Evolutionary conservation across 2,113 vertebrate species (phyloP), one percentile per base, ranked within the genome.

Genomic region (Smithornis capensis): DNA sequence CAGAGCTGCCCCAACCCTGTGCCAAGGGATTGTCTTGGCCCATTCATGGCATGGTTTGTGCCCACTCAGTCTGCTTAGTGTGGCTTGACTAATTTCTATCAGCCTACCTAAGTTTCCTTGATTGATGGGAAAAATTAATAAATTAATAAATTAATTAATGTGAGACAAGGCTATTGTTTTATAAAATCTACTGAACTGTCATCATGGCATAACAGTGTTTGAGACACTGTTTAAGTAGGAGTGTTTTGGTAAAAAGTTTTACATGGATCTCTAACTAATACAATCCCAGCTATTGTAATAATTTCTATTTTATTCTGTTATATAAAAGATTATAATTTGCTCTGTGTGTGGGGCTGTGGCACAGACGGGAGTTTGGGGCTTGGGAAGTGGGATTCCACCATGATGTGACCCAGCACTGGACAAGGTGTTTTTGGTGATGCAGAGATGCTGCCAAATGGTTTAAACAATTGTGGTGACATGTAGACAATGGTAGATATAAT

Each of bases 1-100:
- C 49, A 13, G 88, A 95, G 92, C 63, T 73, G 53, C 68, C 63
- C 52, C 57, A 83, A 1, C 37, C 75, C 38, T 2, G 2, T 90
- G 94, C 93, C 92, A 91, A 70, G 75, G 84, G 59, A 64, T 50
- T 3, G 0, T 42, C 42, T 86, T 77, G 85, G 67, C 45, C 74
- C 0, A 0, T 53, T 84, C 38, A 56, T 13, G 18, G 69, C 5
- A 0, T 31, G 19, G 23, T 37, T 76, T 80, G 25, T 83, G 64
- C n/a, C 67, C 49, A 12, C 38, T 85, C 15, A 6, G 22, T 47
- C 44, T 74, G 28, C 16, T 47, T 23, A 29, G 38, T 21, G 57
- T 67, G 70, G 31, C 57, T 82, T 42, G 52, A 33, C 6, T 62
- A 6, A 47, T 59, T 57, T 38, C 44, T 65, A 37, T 38, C 23